Conservation (phyloP, 2,888 invertebrate species). For the Slavum lentiscoides region DNA sequence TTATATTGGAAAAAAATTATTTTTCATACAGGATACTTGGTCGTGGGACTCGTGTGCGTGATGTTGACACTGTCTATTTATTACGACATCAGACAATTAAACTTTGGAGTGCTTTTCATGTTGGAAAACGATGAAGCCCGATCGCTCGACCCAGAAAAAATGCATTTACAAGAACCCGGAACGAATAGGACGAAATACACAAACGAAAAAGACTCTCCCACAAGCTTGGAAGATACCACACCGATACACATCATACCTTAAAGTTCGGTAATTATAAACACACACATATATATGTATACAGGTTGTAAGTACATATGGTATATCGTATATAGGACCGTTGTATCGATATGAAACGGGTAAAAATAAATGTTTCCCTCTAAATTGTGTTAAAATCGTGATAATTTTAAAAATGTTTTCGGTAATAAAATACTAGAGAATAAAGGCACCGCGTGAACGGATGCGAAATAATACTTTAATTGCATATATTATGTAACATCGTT, state of each 20-base stretch:
- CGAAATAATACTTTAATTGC: background rate
- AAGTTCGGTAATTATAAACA: constrained; percentile 13
- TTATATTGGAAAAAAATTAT: background rate
- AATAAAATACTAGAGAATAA: too few species aligned
- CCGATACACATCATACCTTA: constrained; percentile 65
- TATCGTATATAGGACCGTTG: too few species aligned
- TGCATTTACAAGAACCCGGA: constrained; percentile 67
- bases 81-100: constrained; percentile 87
- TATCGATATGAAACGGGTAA: too few species aligned
- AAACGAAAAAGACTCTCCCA: constrained; percentile 59
- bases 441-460: too few species aligned
- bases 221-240: constrained; percentile 72
- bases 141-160: constrained; percentile 69
- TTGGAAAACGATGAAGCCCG: constrained; percentile 65
- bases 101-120: constrained; percentile 78
- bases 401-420: too few species aligned
- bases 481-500: too few species aligned
- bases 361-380: too few species aligned
- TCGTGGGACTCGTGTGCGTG: constrained; percentile 79
- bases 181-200: constrained; percentile 61
- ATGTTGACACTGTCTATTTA: constrained; percentile 83
- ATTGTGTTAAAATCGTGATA: too few species aligned
- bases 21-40: constrained; percentile 70
- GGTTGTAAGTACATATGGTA: too few species aligned
- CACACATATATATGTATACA: too few species aligned